Evolutionary conservation across 1,140 invertebrate species (phyloP), one percentile per base, ranked within the genome.

Genomic region (Lamellibrachia luymesi): DNA sequence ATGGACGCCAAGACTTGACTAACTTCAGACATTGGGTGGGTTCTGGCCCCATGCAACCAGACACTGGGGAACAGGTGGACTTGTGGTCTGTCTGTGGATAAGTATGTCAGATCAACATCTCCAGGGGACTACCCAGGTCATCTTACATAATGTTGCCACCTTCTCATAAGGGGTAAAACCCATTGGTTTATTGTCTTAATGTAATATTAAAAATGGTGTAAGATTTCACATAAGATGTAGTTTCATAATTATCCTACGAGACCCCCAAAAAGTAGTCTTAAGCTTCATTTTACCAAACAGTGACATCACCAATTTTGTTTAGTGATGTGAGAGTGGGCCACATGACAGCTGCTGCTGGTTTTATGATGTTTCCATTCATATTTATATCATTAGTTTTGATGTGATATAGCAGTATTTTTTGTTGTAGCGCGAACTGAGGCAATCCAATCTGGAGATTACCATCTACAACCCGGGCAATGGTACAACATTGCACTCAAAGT

Each of bases 401-500:
- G 49, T 91, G 8, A 91, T 90, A 22, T 27, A 90, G 89, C 49
- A 22, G 13, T 0, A 50, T 10, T 27, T 91, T n/a, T n/a, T 51
- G 51, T 91, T 91, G 49, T 91, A 91, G 91, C 91, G 13, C 49
- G 91, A n/a, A 91, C 49, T 7, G 0, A 91, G 49, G 91, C 27
- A 17, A 91, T 91, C 51, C 2, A 17, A 13, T 25, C 7, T 50
- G 91, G 91, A 51, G 51, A 91, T 50, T 50, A 50, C 51, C 49
- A 50, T 91, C 91, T 91, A 25, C 13, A 27, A 10, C 49, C 13
- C 17, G 91, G 27, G 13, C 2, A 50, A n/a, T 91, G 91, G 91
- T 91, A 91, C 91, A 91, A 51, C 22, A 50, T 91, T 17, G 51
- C 91, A 50, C 91, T 91, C 22, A 91, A 50, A 25, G 91, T 91